Evolutionary conservation across 2,113 vertebrate species (phyloP), one percentile per base, ranked within the genome.

Genomic region (Cercopithecus mona): DNA sequence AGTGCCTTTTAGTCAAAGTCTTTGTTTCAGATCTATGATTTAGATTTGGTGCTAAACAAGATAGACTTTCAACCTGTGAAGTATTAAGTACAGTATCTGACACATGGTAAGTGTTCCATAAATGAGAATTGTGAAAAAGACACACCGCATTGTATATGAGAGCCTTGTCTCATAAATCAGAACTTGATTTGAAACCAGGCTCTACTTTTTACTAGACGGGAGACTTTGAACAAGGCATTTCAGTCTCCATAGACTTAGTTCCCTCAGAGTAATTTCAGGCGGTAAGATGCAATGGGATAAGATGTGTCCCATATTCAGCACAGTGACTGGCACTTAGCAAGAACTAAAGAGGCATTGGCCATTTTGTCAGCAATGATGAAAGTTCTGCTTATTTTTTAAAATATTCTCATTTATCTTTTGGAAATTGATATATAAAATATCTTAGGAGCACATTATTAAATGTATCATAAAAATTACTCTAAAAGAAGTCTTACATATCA

Each of bases 391-490:
- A 50, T 80, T 84, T 96, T 91, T 45, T 3, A 30, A 2, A 55
- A 70, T 40, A 52, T 35, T n/a, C 45, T 48, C 45, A 84, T 27
- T 90, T 83, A 73, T 66, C 6, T 68, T 83, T 84, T 70, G 18
- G 25, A 95, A 85, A 90, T 20, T 52, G 23, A 40, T 23, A 66
- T 3, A 75, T 48, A 57, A 75, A 76, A 40, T 84, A 94, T 91
- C 92, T 95, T 64, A 90, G 30, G 38, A 81, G 66, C 20, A 80
- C 0, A 78, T 59, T 86, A 76, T 61, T 96, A 66, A 90, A 96
- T 61, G 23, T 40, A 78, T 70, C 38, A 81, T 66, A 83, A 89
- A 91, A 97, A 72, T 48, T 70, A 96, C 7, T 91, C 18, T 72
- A 73, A 43, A 92, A 73, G 64, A 82, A 89, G 10, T 20, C 27